Percentiles rank a stretch among this genome's conserved stretches.
Conservation (phyloP, 1,140 invertebrate species). For the Euborellia annulipes region DNA sequence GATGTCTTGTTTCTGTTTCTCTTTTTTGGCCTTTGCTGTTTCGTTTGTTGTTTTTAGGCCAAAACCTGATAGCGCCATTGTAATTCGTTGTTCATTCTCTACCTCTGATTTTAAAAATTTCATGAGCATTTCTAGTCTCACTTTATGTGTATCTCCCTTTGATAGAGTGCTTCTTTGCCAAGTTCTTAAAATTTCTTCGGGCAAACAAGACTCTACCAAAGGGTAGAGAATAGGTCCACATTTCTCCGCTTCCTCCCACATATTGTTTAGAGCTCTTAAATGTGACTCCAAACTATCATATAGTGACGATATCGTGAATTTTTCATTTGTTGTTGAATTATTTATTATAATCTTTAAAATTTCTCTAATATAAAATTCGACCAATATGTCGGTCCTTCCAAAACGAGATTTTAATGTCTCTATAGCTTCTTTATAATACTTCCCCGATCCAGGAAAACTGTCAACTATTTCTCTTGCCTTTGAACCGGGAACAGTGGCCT, state of each 20-base stretch:
- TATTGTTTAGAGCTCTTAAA: slow-evolving; percentile 18
- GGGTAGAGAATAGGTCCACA: slow-evolving; percentile 20
- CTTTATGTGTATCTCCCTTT: neutral
- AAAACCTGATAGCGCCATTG: slow-evolving; percentile 14
- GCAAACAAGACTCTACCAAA: slow-evolving; percentile 22
- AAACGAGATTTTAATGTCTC: slow-evolving; percentile 19
- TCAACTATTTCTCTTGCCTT: slow-evolving; percentile 14
- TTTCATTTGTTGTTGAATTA: neutral
- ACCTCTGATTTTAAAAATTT: slow-evolving; percentile 17
- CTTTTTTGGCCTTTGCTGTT: slow-evolving; percentile 4
- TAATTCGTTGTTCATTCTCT: slow-evolving; percentile 16
- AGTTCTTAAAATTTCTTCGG: slow-evolving; percentile 17
- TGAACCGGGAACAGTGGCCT: slow-evolving; percentile 12
- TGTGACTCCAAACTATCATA: slow-evolving; percentile 17
- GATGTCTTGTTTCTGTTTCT: neutral
- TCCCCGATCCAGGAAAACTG: slow-evolving; percentile 17
- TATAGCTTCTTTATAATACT: slow-evolving; percentile 20
- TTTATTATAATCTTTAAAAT: slow-evolving; percentile 15
- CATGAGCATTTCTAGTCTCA: slow-evolving; percentile 11
- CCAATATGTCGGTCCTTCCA: slow-evolving; percentile 19
- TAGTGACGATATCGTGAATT: slow-evolving; percentile 8
- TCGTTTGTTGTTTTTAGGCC: neutral
- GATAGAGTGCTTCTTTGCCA: slow-evolving; percentile 15
- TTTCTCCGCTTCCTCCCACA: slow-evolving; percentile 20
- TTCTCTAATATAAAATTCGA: slow-evolving; percentile 23